Evolutionary conservation across 2,113 vertebrate species (phyloP), one percentile per base, ranked within the genome.

Genomic region (Eolophus roseicapilla): DNA sequence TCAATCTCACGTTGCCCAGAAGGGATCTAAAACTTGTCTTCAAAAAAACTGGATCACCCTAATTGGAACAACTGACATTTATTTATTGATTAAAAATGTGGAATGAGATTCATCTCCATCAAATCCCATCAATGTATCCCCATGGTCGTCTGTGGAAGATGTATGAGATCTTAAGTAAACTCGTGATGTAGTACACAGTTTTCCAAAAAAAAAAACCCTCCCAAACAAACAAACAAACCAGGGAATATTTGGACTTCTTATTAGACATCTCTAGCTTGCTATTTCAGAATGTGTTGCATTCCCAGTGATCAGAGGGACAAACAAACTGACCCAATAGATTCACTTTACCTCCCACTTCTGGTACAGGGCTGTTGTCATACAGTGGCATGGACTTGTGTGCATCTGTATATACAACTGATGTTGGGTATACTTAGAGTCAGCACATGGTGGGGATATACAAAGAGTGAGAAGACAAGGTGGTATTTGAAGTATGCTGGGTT

Each of bases 361-460:
- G 60, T 63, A 83, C 60, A 68, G 41, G 53, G 52, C 74, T 78
- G 33, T 28, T 90, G 31, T 47, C 73, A 84, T 44, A 67, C 5
- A 67, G 15, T 6, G 17, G 7, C 31, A 29, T 6, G 44, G 20
- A 44, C 57, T 71, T 65, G 27, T 1, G 0, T 10, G 16, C 14
- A 31, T 27, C 43, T 70, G 4, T n/a, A 6, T 17, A 17, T 20
- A 37, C 14, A 62, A 3, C 44, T 24, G 49, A 24, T 2, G 3
- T 6, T 13, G 5, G 25, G 11, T 60, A 11, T 14, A 10, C 39
- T 74, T 55, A 47, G 3, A 67, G n/a, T 25, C 52, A 57, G 18
- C 11, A 52, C 20, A 46, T 11, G 0, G 1, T 3, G 7, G 7
- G 3, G 23, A 10, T 13, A 27, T 39, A 12, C 11, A 65, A 49